Percentiles rank a stretch among this genome's conserved stretches.
These are phyloP conservation scores for Nyctereutes procyonoides DNA, from an alignment of 2,113 vertebrate species.

Conservation along the genomic window DNA sequence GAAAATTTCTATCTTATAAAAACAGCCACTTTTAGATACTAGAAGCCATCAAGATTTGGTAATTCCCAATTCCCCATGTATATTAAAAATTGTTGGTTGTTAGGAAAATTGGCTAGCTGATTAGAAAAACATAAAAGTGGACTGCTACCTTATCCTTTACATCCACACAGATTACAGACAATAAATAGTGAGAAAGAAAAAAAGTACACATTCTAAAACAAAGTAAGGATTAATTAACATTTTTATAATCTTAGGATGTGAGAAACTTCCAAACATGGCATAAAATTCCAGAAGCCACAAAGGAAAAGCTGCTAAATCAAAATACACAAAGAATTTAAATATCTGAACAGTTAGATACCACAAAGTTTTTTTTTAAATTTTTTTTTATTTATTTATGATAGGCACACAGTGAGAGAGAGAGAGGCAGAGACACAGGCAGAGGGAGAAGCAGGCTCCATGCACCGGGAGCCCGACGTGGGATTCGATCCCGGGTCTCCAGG, in stretches of 20 bases:
- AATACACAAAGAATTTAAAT: constrained; percentile 26
- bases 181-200: constrained; percentile 28
- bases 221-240: constrained; percentile 45
- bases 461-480: too few relatives aligned
- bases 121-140: constrained; percentile 41
- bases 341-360: neutral
- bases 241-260: constrained; percentile 10
- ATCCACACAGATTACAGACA: constrained; percentile 1
- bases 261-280: constrained; percentile 41
- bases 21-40: neutral
- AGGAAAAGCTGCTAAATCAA: constrained; percentile 37
- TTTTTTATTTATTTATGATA: too few relatives aligned
- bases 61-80: neutral
- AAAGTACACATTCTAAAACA: neutral
- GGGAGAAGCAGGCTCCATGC: too few relatives aligned
- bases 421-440: too few relatives aligned
- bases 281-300: constrained; percentile 51
- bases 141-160: neutral
- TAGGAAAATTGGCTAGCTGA: constrained; percentile 26
- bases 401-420: too few relatives aligned
- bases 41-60: neutral
- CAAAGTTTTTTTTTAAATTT: neutral
- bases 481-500: too few relatives aligned
- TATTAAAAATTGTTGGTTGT: neutral
- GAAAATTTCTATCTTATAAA: constrained; percentile 64